A percentile compares a stretch with the other conserved stretches of the same genome.
These are phyloP conservation scores for Linurgus olivaceus DNA, from an alignment of 2,797 vertebrate species.

Conservation along the genomic window DNA sequence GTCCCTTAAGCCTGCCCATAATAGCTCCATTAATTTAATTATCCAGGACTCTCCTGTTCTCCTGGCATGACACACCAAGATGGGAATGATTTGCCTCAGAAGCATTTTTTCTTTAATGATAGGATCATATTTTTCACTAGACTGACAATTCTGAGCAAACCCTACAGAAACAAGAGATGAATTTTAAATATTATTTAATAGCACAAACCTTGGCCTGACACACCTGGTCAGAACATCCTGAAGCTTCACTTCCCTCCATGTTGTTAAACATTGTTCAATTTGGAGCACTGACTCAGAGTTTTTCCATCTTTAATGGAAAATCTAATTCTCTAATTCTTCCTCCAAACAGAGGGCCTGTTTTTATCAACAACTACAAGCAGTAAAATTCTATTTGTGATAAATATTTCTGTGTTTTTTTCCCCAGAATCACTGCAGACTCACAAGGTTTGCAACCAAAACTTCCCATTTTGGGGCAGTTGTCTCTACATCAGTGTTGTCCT, in stretches of 20 bases:
- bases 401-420: not conserved
- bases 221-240: not conserved
- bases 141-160: not conserved
- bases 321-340: not conserved
- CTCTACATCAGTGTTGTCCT: not conserved
- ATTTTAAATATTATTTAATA: not conserved
- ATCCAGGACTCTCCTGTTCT: not conserved
- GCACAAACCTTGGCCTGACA: not conserved
- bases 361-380: not conserved
- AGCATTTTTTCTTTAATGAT: not conserved
- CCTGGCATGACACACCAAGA: accelerated
- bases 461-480: not conserved
- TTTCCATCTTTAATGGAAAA: not conserved
- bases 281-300: not conserved
- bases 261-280: not conserved
- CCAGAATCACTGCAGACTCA: accelerated
- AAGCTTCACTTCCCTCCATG: not conserved
- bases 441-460: not conserved
- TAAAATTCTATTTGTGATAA: not conserved
- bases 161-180: not conserved
- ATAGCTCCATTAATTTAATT: not conserved
- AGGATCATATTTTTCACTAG: not conserved
- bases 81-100: not conserved
- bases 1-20: not conserved
- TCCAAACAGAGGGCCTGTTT: not conserved